Conservation (phyloP, 2,113 vertebrate genomes). For the Urocynchramus pylzowi region DNA sequence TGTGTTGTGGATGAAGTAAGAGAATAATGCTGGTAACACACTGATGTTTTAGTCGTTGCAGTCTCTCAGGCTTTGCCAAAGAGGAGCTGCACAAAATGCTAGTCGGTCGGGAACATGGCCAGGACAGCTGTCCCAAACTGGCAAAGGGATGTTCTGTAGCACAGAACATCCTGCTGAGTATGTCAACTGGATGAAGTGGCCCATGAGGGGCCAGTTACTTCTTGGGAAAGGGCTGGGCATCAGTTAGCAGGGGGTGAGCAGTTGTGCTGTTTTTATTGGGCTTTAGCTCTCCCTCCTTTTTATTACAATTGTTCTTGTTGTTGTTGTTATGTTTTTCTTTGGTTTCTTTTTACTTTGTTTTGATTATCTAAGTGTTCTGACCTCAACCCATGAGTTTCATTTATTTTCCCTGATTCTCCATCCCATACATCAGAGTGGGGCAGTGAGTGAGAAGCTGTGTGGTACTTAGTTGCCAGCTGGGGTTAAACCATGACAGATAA, state of each 20-base stretch:
- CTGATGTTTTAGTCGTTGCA: neutral
- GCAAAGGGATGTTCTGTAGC: neutral
- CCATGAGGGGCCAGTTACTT: too few species aligned
- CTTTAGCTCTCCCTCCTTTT: neutral
- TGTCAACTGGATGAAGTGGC: neutral
- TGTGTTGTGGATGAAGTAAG: neutral
- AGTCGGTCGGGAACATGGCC: neutral
- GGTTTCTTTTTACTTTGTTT: neutral
- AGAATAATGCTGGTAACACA: neutral
- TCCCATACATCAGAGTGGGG: fast-evolving
- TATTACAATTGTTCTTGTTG: neutral
- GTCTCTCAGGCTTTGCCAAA: neutral
- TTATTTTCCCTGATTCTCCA: neutral
- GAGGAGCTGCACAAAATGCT: neutral
- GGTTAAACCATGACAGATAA: neutral
- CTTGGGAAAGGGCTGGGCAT: neutral
- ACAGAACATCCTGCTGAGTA: neutral
- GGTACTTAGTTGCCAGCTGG: neutral
- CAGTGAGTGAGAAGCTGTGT: neutral
- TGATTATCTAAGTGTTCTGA: neutral
- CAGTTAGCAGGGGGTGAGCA: fast-evolving
- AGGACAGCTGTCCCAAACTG: neutral
- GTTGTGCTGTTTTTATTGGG: neutral
- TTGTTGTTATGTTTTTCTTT: neutral
- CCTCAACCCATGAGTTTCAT: neutral